phyloP scores from a whole-genome alignment of 1,140 invertebrate species.

The Lasioglossum albipes region DNA sequence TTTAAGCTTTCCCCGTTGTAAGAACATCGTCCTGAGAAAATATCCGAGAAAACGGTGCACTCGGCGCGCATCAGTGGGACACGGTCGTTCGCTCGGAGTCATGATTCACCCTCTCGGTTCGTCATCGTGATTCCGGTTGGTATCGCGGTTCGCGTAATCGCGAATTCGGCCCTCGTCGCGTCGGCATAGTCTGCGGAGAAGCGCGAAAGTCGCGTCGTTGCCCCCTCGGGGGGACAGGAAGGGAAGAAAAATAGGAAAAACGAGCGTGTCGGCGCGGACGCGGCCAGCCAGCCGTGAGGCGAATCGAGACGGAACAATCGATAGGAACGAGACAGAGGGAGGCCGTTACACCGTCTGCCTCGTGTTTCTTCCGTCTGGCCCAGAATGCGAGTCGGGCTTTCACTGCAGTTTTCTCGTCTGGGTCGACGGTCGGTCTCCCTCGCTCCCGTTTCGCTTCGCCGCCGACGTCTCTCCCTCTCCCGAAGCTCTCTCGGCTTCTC shows the following conservation, averaged over 20 bases:
- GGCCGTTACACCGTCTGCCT: conserved; percentile 66
- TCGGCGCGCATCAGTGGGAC: too few relatives aligned
- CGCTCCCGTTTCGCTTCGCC: conserved; percentile 8
- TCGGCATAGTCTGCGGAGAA: not conserved
- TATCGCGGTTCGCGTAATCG: conserved; percentile 19
- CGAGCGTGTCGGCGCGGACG: conserved; percentile 27
- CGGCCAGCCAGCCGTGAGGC: conserved; percentile 30
- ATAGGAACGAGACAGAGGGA: conserved; percentile 46
- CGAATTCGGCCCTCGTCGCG: conserved; percentile 1
- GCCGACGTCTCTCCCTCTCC: conserved; percentile 6
- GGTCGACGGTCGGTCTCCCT: conserved; percentile 56
- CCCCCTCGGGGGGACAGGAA: not conserved
- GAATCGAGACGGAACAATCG: conserved; percentile 26
- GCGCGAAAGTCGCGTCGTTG: conserved; percentile 37
- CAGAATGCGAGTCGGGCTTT: conserved; percentile 70
- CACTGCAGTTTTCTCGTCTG: conserved; percentile 71
- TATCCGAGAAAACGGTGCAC: too few relatives aligned
- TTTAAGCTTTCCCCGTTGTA: too few relatives aligned
- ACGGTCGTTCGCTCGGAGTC: too few relatives aligned
- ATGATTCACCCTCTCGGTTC: too few relatives aligned
- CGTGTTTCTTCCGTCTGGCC: conserved; percentile 71
- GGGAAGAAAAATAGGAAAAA: conserved; percentile 47
- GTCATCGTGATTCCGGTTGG: not conserved
- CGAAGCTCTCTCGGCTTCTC: conserved; percentile 9
- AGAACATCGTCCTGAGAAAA: too few relatives aligned